Evolutionary conservation across 2,888 invertebrate genomes (phyloP), one percentile per base, ranked within the genome.

Genomic region (Chydorus sphaericus): DNA sequence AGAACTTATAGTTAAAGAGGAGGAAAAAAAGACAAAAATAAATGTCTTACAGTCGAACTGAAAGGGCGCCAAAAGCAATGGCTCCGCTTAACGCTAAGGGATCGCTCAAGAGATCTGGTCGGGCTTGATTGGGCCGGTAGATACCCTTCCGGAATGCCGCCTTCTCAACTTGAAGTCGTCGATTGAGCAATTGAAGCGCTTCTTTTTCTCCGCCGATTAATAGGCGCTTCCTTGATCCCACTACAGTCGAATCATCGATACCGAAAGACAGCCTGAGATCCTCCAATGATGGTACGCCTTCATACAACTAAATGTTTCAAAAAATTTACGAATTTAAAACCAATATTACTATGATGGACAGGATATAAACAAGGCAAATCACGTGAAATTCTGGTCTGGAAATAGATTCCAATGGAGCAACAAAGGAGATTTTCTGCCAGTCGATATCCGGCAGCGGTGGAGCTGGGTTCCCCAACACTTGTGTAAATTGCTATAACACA

Each of bases 1-100:
- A n/a, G n/a, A n/a, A n/a, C n/a, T n/a, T n/a, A n/a, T n/a, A n/a
- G n/a, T n/a, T 7, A 50, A 29, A 5, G 33, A 53, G 54, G 55
- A 29, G 36, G 20, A 38, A 57, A 36, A n/a, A 18, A 23, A n/a
- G 6, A 16, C 28, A 31, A 48, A 53, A 33, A 36, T 20, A 36
- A 16, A 14, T 2, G 10, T 29, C 67, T 65, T 65, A 77, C 74
- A 70, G 76, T 26, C 83, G 71, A 1, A 83, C 80, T 14, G 83
- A 83, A 2, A 83, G 70, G 64, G 82, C 82, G 16, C 84, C 84
- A 63, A 81, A 82, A 3, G 82, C 73, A 4, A 85, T 71, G 48
- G 83, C 81, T 1, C 83, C 80, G 62, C 82, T 82, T 67, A 82
- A 69, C 2, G 82, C 82, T 58, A 80, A 77, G 0, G 83, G 79